Evolutionary conservation across 2,797 vertebrate genomes (phyloP).

Genomic region (Gallinago stenura): DNA sequence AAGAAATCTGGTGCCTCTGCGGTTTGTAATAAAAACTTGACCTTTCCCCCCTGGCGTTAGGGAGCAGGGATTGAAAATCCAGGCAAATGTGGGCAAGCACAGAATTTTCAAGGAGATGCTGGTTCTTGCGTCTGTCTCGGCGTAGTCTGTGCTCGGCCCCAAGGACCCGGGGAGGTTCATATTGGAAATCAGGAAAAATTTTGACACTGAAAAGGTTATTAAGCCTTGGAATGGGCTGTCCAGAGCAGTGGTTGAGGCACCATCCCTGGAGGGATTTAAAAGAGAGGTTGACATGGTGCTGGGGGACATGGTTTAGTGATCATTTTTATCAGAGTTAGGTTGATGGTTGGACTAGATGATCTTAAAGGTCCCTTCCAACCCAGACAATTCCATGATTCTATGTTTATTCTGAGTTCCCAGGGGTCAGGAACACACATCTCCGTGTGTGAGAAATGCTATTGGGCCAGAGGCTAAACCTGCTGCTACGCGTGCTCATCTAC

Average conservation of each 20-base stretch:
- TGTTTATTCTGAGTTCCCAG: neutral
- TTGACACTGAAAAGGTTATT: too few species aligned
- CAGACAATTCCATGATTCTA: too few species aligned
- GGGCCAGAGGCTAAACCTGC: neutral
- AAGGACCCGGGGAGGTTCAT: neutral
- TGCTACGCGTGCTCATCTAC: accelerated
- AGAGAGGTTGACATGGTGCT: too few species aligned
- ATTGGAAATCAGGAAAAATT: too few species aligned
- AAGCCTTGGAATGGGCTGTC: too few species aligned
- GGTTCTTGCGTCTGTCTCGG: neutral
- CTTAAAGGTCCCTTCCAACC: too few species aligned
- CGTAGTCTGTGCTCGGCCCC: neutral
- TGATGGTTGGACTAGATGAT: too few species aligned
- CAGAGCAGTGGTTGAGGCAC: too few species aligned
- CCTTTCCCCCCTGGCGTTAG: neutral
- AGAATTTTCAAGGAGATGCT: neutral
- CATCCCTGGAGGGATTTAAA: too few species aligned
- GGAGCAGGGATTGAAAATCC: neutral
- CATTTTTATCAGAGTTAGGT: too few species aligned
- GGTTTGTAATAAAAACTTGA: neutral
- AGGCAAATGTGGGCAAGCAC: neutral
- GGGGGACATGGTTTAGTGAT: too few species aligned
- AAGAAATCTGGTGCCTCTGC: neutral
- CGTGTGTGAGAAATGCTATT: neutral
- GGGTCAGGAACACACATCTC: neutral